A percentile compares a stretch with the other conserved stretches of the same genome.
These are phyloP conservation scores for Lasioglossum figueresi DNA, from an alignment of 2,888 invertebrate genomes.

Conservation along the genomic window DNA sequence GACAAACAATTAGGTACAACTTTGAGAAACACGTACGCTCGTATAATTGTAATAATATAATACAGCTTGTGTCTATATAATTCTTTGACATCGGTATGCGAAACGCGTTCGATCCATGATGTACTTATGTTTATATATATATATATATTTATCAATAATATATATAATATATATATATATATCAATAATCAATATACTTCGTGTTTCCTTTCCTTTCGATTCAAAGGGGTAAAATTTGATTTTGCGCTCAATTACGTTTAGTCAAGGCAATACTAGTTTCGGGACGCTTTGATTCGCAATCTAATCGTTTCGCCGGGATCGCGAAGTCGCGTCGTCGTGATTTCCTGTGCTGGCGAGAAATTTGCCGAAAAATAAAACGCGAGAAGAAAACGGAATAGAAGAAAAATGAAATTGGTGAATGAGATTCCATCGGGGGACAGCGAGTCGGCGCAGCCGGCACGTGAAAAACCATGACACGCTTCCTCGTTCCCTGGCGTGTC, in stretches of 20 bases:
- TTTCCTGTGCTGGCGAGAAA: conserved; percentile 6
- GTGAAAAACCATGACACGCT: conserved; percentile 60
- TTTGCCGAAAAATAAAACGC: background rate
- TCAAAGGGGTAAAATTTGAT: conserved; percentile 80
- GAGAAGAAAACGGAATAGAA: background rate
- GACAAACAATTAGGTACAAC: conserved; percentile 46
- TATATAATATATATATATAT: conserved; percentile 11
- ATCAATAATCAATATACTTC: conserved; percentile 73
- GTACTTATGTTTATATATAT: conserved; percentile 63
- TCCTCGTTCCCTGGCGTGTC: conserved; percentile 33
- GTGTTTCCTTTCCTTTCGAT: conserved; percentile 71
- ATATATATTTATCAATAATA: conserved; percentile 62
- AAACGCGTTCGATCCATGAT: conserved; percentile 61
- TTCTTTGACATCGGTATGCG: conserved; percentile 57
- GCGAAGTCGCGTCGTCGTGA: conserved; percentile 42
- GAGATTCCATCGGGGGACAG: conserved; percentile 17
- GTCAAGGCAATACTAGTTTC: conserved; percentile 79
- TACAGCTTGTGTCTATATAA: conserved; percentile 67
- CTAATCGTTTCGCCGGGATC: background rate
- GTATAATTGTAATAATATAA: conserved; percentile 67
- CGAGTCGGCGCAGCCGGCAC: conserved; percentile 39
- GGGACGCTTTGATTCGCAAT: conserved; percentile 42
- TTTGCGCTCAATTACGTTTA: conserved; percentile 82
- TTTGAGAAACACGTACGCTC: conserved; percentile 44
- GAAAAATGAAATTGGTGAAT: background rate